A percentile compares a stretch with the other conserved stretches of the same genome.
phyloP scores from a whole-genome alignment of 2,888 invertebrate genomes.

The Acrobasis repandana region DNA sequence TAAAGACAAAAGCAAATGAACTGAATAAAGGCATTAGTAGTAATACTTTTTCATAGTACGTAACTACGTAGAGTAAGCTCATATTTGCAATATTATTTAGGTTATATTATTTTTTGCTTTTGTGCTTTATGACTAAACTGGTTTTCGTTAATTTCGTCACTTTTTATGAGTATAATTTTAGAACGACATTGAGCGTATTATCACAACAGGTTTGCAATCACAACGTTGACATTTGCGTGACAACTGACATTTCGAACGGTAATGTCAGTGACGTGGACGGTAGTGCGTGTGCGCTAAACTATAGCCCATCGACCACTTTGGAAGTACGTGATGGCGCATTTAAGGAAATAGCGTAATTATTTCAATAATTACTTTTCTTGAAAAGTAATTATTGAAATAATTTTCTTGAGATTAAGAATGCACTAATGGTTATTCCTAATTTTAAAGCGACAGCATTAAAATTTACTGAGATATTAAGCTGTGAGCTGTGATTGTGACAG shows the following conservation, averaged over 20 bases:
- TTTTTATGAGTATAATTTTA: slow-evolving; percentile 12
- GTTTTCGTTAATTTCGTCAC: neutral
- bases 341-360: neutral
- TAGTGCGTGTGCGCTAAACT: slow-evolving; percentile 38
- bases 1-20: too few relatives aligned
- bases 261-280: slow-evolving; percentile 46
- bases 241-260: slow-evolving; percentile 70
- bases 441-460: too few relatives aligned
- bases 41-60: too few relatives aligned
- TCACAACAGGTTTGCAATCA: slow-evolving; percentile 35
- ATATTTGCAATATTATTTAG: too few relatives aligned
- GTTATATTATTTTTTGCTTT: neutral
- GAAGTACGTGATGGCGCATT: neutral
- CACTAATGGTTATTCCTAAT: too few relatives aligned
- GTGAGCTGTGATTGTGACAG: too few relatives aligned
- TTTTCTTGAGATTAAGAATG: too few relatives aligned
- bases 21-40: too few relatives aligned
- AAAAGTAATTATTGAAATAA: too few relatives aligned
- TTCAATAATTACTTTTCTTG: too few relatives aligned
- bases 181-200: slow-evolving; percentile 24
- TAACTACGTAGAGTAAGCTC: too few relatives aligned
- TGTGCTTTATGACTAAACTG: neutral
- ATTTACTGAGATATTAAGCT: too few relatives aligned
- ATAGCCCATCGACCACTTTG: neutral
- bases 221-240: slow-evolving; percentile 66